These are phyloP conservation scores for Trypoxylus dichotomus DNA, from an alignment of 1,140 invertebrate genomes.

Conservation along the genomic window DNA sequence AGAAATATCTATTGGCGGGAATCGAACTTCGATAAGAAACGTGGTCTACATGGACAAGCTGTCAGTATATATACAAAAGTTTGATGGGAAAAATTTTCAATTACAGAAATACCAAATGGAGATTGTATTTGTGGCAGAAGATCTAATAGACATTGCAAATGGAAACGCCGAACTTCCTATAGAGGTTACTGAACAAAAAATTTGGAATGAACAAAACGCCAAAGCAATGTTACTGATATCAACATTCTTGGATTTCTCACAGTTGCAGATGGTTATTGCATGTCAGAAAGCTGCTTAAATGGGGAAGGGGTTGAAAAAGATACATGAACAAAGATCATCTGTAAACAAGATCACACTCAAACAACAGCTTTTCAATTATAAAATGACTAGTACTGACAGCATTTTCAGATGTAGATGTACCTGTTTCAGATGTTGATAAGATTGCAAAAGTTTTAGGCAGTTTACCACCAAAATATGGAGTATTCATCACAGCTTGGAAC, in stretches of 20 bases:
- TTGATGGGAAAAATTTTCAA: too few species aligned
- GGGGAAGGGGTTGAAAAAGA: neutral
- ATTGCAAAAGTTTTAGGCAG: constrained; percentile 4
- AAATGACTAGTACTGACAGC: neutral
- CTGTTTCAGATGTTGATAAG: neutral
- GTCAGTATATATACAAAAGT: too few species aligned
- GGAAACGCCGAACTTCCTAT: neutral
- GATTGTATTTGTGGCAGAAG: neutral
- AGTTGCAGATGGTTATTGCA: neutral
- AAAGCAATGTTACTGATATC: neutral
- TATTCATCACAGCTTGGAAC: too few species aligned
- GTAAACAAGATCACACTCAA: neutral
- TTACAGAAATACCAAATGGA: neutral
- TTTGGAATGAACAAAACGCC: neutral
- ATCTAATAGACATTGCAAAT: neutral
- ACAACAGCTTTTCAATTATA: neutral
- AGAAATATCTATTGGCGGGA: too few species aligned
- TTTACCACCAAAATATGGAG: too few species aligned
- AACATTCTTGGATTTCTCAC: neutral
- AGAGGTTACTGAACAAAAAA: neutral
- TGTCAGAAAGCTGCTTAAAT: neutral
- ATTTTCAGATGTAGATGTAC: neutral
- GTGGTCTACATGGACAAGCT: too few species aligned
- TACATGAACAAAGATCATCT: neutral
- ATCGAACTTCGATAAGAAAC: too few species aligned